Evolutionary conservation across 1,140 invertebrate species (phyloP).

Genomic region (Aricia agestis): DNA sequence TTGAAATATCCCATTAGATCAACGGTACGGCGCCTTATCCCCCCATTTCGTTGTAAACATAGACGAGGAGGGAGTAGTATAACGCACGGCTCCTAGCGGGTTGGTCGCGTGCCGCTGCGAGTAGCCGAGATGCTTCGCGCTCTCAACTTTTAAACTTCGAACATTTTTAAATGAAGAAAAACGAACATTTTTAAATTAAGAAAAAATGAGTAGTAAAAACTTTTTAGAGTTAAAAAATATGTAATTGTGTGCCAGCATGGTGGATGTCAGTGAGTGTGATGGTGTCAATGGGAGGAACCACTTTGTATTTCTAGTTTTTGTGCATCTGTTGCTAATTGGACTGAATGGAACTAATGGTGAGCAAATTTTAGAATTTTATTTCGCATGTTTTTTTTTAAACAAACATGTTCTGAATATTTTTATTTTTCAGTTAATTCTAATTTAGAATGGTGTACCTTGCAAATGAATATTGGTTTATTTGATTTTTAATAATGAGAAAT

Average conservation of each 20-base stretch:
- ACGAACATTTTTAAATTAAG: conserved; percentile 36
- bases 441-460: no score
- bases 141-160: conserved; percentile 52
- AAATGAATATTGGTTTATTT: no score
- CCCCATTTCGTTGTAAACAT: conserved; percentile 69
- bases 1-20: conserved; percentile 54
- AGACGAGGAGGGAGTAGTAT: conserved; percentile 70
- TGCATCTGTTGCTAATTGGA: conserved; percentile 70
- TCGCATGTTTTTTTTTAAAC: neutral
- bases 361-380: conserved; percentile 18
- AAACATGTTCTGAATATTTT: conserved; percentile 15
- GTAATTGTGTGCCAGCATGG: conserved; percentile 69
- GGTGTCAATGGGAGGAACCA: conserved; percentile 69
- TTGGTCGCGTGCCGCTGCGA: conserved; percentile 47
- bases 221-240: conserved; percentile 42
- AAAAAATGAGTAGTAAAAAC: conserved; percentile 29
- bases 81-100: conserved; percentile 50
- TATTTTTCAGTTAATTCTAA: neutral
- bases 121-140: conserved; percentile 41
- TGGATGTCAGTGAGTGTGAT: conserved; percentile 70
- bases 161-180: conserved; percentile 35
- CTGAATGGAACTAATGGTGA: conserved; percentile 72
- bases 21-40: conserved; percentile 56
- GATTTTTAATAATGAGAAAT: no score
- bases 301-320: conserved; percentile 69